Evolutionary conservation across 2,888 invertebrate species (phyloP), one percentile per base, ranked within the genome.

Genomic region (Drosophila percnosoma): DNA sequence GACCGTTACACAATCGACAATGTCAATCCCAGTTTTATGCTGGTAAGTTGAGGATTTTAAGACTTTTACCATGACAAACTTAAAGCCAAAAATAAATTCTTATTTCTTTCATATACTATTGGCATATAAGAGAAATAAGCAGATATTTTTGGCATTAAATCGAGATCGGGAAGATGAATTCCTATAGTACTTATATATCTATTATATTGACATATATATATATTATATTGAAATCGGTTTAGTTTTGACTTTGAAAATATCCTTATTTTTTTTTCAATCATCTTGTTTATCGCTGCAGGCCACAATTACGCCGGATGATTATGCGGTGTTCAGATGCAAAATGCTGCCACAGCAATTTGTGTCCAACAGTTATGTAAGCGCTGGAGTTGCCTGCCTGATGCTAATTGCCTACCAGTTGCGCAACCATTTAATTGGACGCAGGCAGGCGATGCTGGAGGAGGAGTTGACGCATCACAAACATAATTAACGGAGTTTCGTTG

Each of bases 21-120:
- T 92, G 94, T 96, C 86, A 97, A 97, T 92, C 99, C 99, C 0
- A 97, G 97, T 87, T 98, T 98, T 94, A 95, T 98, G 89, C 94
- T 99, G 95, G 98, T 98, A 93, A 94, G 69, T 29, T 33, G 15
- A 45, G 2, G 15, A 15, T 15, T 45, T 24, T 24, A 8, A 24
- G 13, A 8, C 15, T 45, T 24, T 45, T 45, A 21, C 42, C 11
- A 21, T 40, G 11, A 10, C 5, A n/a, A 21, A 24, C 21, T 7
- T 7, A 24, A 45, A 4, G 45, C 1, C 24, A 8, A 45, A 45
- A 24, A 8, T 45, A 15, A 42, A n/a, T 21, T 1, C 5, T 1
- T 11, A n/a, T 42, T 42, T 42, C 2, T 42, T n/a, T 40, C 1
- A 18, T 38, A 31, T 31, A 10, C 31, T 10, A 3, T 33, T 33